Evolutionary conservation across 1,140 invertebrate species (phyloP), one percentile per base, ranked within the genome.

Genomic region (Drosophila suzukii): DNA sequence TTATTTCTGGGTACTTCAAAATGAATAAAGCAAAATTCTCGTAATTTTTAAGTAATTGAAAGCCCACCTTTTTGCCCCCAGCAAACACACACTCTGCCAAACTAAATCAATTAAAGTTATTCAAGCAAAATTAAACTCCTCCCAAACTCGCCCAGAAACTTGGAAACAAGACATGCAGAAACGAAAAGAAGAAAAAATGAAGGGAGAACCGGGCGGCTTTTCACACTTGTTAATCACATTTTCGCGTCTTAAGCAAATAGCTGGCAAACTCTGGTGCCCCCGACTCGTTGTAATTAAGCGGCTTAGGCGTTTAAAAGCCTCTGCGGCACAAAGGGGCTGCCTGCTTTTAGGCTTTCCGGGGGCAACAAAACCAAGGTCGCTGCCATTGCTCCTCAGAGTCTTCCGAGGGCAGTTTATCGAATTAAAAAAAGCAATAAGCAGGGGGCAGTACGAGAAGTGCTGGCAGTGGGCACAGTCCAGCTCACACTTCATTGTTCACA

Each of bases 151-250:
- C n/a, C 38, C 49, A 39, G 43, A 65, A 58, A 61, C 12, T 54
- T 77, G 46, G 27, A 30, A 49, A 51, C 67, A 74, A 68, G 63
- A 70, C 63, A 65, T 51, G 57, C 55, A 57, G 58, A 72, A 80
- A 65, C 53, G 32, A 39, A 66, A 66, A 83, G 63, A 63, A 61
- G 59, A 65, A 79, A 75, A 68, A 83, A 50, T 46, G 50, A 46
- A 51, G 59, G 47, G 32, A 55, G 73, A 57, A 46, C 50, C 63
- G 80, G 70, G 72, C 84, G 68, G 84, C 84, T 88, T 88, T 88
- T 88, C 84, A 88, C 84, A 89, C 84, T 88, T 88, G 84, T 88
- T 88, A 88, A 88, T 88, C 84, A 88, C 84, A 88, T 89, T 88
- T 88, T 88, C 80, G 80, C 83, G 84, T 89, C 84, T 88, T 88